phyloP scores from a whole-genome alignment of 2,888 invertebrate genomes.

The Drosophila eohydei region DNA sequence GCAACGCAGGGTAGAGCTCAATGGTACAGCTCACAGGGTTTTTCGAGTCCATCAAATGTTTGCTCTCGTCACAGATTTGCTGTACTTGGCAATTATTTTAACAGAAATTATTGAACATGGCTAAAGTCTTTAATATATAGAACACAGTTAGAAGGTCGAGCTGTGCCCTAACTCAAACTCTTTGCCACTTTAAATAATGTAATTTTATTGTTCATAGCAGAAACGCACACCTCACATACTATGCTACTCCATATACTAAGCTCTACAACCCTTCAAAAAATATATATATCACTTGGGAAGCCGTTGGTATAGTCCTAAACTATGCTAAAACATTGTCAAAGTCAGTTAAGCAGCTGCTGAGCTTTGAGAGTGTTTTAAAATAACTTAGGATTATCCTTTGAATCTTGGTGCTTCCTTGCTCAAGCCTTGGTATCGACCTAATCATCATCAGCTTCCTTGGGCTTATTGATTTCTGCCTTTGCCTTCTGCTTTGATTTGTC shows the following conservation, averaged over 20 bases:
- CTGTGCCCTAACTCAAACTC: background rate
- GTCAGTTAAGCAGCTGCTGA: background rate
- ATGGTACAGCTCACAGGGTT: conserved; percentile 17
- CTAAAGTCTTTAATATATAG: no score
- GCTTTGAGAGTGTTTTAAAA: conserved; percentile 19
- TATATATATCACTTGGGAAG: background rate
- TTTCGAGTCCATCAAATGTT: conserved; percentile 23
- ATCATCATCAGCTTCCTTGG: background rate
- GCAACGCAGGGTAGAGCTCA: conserved; percentile 1
- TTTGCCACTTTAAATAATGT: background rate
- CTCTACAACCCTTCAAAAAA: conserved; percentile 8
- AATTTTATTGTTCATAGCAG: background rate
- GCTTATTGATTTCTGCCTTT: background rate
- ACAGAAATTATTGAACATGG: no score
- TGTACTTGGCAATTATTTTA: background rate
- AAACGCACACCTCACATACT: background rate
- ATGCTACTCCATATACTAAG: no score
- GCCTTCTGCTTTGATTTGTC: no score
- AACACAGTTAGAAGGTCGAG: no score
- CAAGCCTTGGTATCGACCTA: no score
- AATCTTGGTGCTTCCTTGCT: background rate
- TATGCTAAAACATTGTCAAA: conserved; percentile 27
- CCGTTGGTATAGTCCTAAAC: conserved; percentile 7
- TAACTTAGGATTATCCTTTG: conserved; percentile 11
- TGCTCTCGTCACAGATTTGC: conserved; percentile 20